A percentile compares a stretch with the other conserved stretches of the same genome.
These are phyloP conservation scores for Drosophila tripunctata DNA, from an alignment of 2,888 invertebrate species.

Conservation along the genomic window DNA sequence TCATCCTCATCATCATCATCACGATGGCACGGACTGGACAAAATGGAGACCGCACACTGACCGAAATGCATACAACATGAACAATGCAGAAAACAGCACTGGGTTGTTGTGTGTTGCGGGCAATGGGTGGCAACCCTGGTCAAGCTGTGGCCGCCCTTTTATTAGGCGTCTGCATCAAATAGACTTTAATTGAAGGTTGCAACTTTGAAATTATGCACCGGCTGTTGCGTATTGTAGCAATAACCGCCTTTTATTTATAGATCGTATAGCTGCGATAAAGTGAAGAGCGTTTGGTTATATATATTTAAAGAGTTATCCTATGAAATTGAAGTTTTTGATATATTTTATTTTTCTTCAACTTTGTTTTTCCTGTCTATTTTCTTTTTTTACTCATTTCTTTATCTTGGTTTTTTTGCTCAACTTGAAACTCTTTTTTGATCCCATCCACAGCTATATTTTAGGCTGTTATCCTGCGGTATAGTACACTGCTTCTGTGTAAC, in stretches of 20 bases:
- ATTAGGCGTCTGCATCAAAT: slow-evolving; percentile 41
- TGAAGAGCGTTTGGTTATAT: background rate
- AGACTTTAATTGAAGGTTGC: slow-evolving; percentile 61
- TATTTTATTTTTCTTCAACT: background rate
- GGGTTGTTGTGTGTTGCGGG: background rate
- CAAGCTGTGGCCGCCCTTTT: slow-evolving; percentile 34
- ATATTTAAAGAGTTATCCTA: background rate
- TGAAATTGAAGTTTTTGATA: background rate
- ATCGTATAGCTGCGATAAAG: background rate
- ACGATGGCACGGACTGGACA: slow-evolving; percentile 36
- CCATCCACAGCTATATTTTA: background rate
- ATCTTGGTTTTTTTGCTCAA: background rate
- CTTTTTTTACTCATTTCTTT: background rate
- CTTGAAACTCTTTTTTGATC: background rate
- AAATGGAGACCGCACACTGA: slow-evolving; percentile 64
- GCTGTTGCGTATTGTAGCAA: slow-evolving; percentile 6
- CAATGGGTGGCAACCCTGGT: slow-evolving; percentile 32
- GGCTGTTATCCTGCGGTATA: background rate
- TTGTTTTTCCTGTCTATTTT: background rate
- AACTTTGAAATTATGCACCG: slow-evolving; percentile 55
- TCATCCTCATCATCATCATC: slow-evolving; percentile 10
- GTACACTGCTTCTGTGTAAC: background rate
- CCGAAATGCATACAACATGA: slow-evolving; percentile 72
- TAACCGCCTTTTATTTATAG: background rate
- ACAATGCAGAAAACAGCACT: slow-evolving; percentile 40